Percentiles rank a stretch among this genome's conserved stretches.
phyloP scores from a whole-genome alignment of 2,797 vertebrate species.

The Pelobates cultripes region DNA sequence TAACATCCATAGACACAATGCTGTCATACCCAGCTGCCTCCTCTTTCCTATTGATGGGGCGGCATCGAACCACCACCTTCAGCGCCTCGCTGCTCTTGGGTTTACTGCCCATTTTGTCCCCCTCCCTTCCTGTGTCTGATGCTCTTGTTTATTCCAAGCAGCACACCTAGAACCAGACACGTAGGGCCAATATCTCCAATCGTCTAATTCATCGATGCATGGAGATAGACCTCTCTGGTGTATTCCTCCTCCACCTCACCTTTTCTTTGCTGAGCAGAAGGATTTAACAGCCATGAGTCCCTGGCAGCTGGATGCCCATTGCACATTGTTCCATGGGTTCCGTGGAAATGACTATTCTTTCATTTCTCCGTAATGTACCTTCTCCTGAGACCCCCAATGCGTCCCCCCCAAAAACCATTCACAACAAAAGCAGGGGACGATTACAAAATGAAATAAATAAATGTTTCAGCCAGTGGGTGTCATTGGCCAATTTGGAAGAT shows the following conservation, averaged over 20 bases:
- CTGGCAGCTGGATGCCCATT: conserved; percentile 5
- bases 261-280: conserved; percentile 8
- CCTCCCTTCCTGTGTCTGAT: conserved; percentile 19
- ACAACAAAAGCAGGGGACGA: background rate
- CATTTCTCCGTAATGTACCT: too few relatives aligned
- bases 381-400: too few relatives aligned
- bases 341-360: too few relatives aligned
- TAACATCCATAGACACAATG: conserved; percentile 85
- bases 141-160: conserved; percentile 44
- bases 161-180: conserved; percentile 16
- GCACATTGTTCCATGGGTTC: background rate
- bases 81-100: conserved; percentile 83
- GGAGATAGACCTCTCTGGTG: background rate
- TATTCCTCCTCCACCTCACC: conserved; percentile 33
- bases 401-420: too few relatives aligned
- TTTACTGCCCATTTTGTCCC: conserved; percentile 71
- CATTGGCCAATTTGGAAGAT: conserved; percentile 2
- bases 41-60: conserved; percentile 86
- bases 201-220: background rate
- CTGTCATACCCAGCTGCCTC: conserved; percentile 75
- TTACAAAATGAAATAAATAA: background rate
- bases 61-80: conserved; percentile 93
- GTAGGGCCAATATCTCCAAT: conserved; percentile 13
- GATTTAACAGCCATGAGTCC: conserved; percentile 20
- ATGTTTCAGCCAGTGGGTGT: background rate